phyloP scores from a whole-genome alignment of 2,113 vertebrate genomes.

The Scophthalmus maximus region DNA sequence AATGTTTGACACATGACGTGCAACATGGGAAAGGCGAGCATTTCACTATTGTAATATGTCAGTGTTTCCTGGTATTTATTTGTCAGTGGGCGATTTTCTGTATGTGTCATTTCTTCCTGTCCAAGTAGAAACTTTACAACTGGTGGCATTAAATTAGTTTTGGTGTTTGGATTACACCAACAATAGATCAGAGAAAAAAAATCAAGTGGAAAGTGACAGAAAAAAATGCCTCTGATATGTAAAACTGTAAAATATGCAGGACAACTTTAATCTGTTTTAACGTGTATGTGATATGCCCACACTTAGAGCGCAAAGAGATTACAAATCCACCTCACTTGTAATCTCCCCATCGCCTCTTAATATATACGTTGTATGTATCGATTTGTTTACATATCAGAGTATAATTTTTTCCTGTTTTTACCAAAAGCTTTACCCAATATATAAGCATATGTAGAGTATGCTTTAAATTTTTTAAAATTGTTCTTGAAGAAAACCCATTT shows the following conservation, averaged over 20 bases:
- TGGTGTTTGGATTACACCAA: conserved; percentile 53
- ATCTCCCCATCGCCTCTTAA: conserved; percentile 15
- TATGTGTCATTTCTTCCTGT: conserved; percentile 64
- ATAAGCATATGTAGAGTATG: conserved; percentile 35
- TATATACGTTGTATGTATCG: conserved; percentile 37
- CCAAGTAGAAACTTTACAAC: conserved; percentile 60
- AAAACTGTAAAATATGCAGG: conserved; percentile 46
- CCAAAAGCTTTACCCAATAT: conserved; percentile 23
- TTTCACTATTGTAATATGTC: conserved; percentile 72
- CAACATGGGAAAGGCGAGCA: conserved; percentile 42
- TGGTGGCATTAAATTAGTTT: conserved; percentile 52
- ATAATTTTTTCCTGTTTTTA: conserved; percentile 53
- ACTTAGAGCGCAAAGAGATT: conserved; percentile 3
- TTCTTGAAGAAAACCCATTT: conserved; percentile 20
- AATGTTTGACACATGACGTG: conserved; percentile 57
- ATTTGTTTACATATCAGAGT: conserved; percentile 60
- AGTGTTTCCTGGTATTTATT: conserved; percentile 80
- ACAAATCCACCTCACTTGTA: conserved; percentile 16
- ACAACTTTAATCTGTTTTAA: conserved; percentile 17
- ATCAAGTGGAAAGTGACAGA: conserved; percentile 19
- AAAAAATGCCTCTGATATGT: conserved; percentile 60
- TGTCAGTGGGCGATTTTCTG: conserved; percentile 74
- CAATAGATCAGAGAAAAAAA: conserved; percentile 9
- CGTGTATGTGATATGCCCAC: conserved; percentile 36
- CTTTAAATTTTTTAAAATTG: conserved; percentile 31